phyloP scores from a whole-genome alignment of 2,888 invertebrate species.

The Euplexia lucipara region DNA sequence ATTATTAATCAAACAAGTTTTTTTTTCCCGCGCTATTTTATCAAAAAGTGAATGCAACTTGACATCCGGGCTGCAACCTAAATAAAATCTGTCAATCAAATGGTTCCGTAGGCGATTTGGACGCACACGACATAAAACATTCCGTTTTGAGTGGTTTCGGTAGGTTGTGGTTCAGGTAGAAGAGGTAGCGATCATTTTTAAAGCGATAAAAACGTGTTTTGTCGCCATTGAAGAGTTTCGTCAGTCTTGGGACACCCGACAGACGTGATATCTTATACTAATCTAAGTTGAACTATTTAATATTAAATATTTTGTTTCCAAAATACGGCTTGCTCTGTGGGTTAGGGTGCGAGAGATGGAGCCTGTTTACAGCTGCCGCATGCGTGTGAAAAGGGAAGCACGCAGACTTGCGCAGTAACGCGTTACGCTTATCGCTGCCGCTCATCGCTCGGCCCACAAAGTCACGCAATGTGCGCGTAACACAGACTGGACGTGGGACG shows the following conservation, averaged over 20 bases:
- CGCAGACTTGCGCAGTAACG: too few species aligned
- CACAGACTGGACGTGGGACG: slow-evolving; percentile 73
- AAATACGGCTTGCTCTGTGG: too few species aligned
- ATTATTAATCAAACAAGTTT: slow-evolving; percentile 26
- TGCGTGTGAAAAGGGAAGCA: too few species aligned
- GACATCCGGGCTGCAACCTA: slow-evolving; percentile 57
- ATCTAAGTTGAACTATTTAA: too few species aligned
- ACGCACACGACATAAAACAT: slow-evolving; percentile 81
- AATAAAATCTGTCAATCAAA: slow-evolving; percentile 79
- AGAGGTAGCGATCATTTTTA: slow-evolving; percentile 20
- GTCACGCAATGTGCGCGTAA: slow-evolving; percentile 69
- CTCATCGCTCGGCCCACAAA: slow-evolving; percentile 59
- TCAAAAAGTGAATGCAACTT: slow-evolving; percentile 51
- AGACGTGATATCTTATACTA: too few species aligned
- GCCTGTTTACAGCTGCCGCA: too few species aligned
- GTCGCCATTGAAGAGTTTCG: background rate
- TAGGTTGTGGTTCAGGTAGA: slow-evolving; percentile 39
- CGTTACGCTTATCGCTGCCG: slow-evolving; percentile 49
- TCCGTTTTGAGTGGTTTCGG: slow-evolving; percentile 76
- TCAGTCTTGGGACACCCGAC: too few species aligned
- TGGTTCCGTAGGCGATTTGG: slow-evolving; percentile 74
- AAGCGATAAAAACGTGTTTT: background rate
- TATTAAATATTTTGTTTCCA: too few species aligned
- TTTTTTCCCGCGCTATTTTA: slow-evolving; percentile 33
- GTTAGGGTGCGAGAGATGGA: too few species aligned